Conservation (phyloP, 2,113 vertebrate species). For the Sarotherodon lohbergeri region DNA sequence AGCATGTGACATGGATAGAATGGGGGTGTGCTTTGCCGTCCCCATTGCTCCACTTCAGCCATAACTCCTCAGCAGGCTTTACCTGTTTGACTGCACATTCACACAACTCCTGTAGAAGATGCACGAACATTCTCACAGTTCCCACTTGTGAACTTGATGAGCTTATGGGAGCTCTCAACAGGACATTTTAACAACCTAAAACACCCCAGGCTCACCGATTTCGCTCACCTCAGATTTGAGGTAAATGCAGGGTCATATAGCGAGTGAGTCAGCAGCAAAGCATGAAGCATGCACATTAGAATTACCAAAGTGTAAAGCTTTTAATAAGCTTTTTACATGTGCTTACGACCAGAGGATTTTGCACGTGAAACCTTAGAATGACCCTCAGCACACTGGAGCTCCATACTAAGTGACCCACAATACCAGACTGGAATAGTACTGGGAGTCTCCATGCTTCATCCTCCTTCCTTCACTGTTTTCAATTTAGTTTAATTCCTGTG, state of each 20-base stretch:
- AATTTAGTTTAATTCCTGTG: not conserved
- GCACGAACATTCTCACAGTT: not conserved
- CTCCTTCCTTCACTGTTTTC: not conserved
- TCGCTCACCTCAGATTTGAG: not conserved
- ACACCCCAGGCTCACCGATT: not conserved
- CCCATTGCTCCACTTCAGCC: slow-evolving; percentile 18
- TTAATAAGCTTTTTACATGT: slow-evolving; percentile 41
- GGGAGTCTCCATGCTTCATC: not conserved
- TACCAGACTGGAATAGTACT: not conserved
- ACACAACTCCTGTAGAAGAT: not conserved
- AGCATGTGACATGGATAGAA: slow-evolving; percentile 35
- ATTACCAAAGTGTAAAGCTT: not conserved
- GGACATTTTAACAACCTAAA: not conserved
- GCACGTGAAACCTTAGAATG: not conserved
- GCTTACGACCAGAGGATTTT: slow-evolving; percentile 29
- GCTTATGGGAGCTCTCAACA: not conserved
- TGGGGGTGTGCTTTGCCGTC: slow-evolving; percentile 5
- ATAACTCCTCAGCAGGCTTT: not conserved
- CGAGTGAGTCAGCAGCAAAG: slow-evolving; percentile 9
- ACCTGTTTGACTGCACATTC: slow-evolving; percentile 26
- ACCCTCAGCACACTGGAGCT: not conserved
- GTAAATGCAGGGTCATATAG: not conserved
- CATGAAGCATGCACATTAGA: not conserved
- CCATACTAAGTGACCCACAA: not conserved
- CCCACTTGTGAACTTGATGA: not conserved